These are phyloP conservation scores for Acromyrmex charruanus DNA, from an alignment of 1,140 invertebrate genomes.

Conservation along the genomic window DNA sequence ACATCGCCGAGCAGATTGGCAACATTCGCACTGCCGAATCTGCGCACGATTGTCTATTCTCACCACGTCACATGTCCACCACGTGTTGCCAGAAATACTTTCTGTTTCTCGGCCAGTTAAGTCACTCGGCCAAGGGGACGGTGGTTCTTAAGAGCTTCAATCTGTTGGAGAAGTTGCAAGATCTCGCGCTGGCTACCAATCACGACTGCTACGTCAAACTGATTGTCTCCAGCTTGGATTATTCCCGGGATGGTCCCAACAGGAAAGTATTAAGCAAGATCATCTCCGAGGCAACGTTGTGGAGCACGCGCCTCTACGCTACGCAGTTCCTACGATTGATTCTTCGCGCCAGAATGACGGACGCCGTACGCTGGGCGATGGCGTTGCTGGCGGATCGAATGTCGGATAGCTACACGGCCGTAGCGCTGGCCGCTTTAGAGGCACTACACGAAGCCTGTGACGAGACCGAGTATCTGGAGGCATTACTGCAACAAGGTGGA, in stretches of 20 bases:
- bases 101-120: slow-evolving; percentile 95
- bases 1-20: slow-evolving; percentile 92
- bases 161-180: slow-evolving; percentile 93
- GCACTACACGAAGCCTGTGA: slow-evolving; percentile 97
- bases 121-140: slow-evolving; percentile 91
- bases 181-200: slow-evolving; percentile 93
- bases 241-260: slow-evolving; percentile 89
- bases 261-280: slow-evolving; percentile 87
- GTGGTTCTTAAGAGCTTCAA: slow-evolving; percentile 92
- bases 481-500: slow-evolving; percentile 86
- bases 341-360: slow-evolving; percentile 90
- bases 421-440: slow-evolving; percentile 92
- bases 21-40: slow-evolving; percentile 91
- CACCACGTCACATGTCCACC: slow-evolving; percentile 94
- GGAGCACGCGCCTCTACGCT: slow-evolving; percentile 94
- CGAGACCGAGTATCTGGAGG: slow-evolving; percentile 93
- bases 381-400: slow-evolving; percentile 93
- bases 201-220: slow-evolving; percentile 97
- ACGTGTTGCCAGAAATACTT: slow-evolving; percentile 98
- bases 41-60: slow-evolving; percentile 95
- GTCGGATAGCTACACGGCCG: slow-evolving; percentile 91
- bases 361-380: slow-evolving; percentile 91
- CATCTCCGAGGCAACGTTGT: slow-evolving; percentile 90
- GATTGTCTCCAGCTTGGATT: slow-evolving; percentile 96
- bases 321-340: slow-evolving; percentile 96